Evolutionary conservation across 2,797 vertebrate genomes (phyloP).

Genomic region (Pterois miles): DNA sequence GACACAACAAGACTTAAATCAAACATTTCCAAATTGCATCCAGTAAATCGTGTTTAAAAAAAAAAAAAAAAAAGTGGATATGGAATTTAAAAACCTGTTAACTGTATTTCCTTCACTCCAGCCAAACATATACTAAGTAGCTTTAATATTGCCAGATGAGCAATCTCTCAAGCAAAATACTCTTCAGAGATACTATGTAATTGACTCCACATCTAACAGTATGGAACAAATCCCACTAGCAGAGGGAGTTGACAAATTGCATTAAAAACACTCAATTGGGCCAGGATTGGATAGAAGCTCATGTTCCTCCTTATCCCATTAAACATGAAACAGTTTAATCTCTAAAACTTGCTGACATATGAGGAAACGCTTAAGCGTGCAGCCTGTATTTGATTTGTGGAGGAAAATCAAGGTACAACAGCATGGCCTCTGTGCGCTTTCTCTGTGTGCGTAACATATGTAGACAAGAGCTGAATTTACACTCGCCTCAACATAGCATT

Average conservation of each 20-base stretch:
- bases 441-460: conserved; percentile 29
- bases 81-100: conserved; percentile 65
- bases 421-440: conserved; percentile 19
- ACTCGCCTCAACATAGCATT: conserved; percentile 33
- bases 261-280: conserved; percentile 89
- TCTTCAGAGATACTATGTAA: conserved; percentile 87
- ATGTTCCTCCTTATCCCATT: conserved; percentile 89
- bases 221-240: conserved; percentile 90
- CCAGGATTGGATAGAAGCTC: conserved; percentile 88
- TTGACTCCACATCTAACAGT: conserved; percentile 90
- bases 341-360: conserved; percentile 86
- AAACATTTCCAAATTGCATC: conserved; percentile 41
- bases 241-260: conserved; percentile 88
- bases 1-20: conserved; percentile 33
- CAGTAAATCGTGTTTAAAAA: conserved; percentile 25
- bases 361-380: conserved; percentile 70
- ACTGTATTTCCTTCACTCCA: conserved; percentile 66
- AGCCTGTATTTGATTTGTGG: conserved; percentile 64
- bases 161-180: conserved; percentile 86
- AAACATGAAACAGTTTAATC: conserved; percentile 89
- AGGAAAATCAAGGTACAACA: conserved; percentile 65
- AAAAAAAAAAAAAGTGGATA: conserved; percentile 7
- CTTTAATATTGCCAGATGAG: conserved; percentile 86
- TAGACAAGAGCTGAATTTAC: conserved; percentile 50
- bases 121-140: conserved; percentile 85